Evolutionary conservation across 2,113 vertebrate species (phyloP), one percentile per base, ranked within the genome.

Genomic region (Steatornis caripensis): DNA sequence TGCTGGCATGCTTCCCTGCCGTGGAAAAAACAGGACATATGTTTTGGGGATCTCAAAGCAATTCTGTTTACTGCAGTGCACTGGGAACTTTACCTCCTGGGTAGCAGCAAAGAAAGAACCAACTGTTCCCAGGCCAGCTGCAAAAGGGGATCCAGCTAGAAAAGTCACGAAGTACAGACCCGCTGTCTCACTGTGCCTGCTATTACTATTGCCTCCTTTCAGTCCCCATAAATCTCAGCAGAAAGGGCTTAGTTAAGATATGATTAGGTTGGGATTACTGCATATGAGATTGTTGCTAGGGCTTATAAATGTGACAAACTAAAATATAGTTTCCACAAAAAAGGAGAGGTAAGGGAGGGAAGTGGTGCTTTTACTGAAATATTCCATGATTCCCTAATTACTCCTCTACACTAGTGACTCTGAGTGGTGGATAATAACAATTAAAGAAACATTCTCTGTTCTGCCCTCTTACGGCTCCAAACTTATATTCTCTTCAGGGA

Each of bases 381-480:
- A 60, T 65, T 76, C 71, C 69, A 77, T 61, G 76, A 77, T 93
- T 96, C 92, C 72, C 80, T 95, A 91, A 97, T 96, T 94, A 89
- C 70, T 92, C 53, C 77, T 93, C 84, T 93, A 91, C 87, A 92
- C 64, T 26, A 84, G 85, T 95, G 90, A 93, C 94, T 91, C 78
- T 0, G 53, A 93, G 83, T 83, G 76, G 64, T 58, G 61, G 68
- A 90, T 90, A 84, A 96, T 90, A 95, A 96, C 89, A 97, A 94
- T 95, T 92, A 96, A 94, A 96, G 72, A 51, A 93, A 68, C 84
- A 66, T 65, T 95, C 80, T 92, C 79, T 91, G 21, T 76, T 95
- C 90, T 95, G 83, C 79, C 84, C 89, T 95, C 76, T 94, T 87
- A 61, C 82, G 79, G 76, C 68, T 96, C 68, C 90, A 94, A 89